Evolutionary conservation across 1,140 invertebrate species (phyloP), one percentile per base, ranked within the genome.

Genomic region (Atta texana): DNA sequence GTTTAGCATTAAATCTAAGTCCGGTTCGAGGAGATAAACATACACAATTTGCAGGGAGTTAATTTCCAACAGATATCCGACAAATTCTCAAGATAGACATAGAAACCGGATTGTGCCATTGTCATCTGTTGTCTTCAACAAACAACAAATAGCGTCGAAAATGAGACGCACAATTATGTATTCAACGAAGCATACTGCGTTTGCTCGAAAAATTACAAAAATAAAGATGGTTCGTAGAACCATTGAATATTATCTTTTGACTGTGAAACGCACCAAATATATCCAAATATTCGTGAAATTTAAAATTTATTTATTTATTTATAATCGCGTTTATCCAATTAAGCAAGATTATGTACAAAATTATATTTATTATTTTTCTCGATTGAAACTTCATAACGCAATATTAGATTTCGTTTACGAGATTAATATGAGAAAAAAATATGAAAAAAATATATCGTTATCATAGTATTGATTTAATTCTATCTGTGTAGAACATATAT

Each of bases 111-210:
- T 69, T 66, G 55, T 21, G 18, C n/a, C 16, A 16, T 80, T 80
- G 64, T 53, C 49, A 34, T 21, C n/a, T 39, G 49, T 80, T 55
- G 3, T 21, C 24, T 39, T 31, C 31, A 49, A 3, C n/a, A n/a
- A 21, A 21, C n/a, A 68, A n/a, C 49, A 44, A 69, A 80, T 55
- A 63, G n/a, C n/a, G 68, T 80, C 51, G 31, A 80, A 69, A 69
- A 69, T 80, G 63, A 57, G 63, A 68, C n/a, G 63, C n/a, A 44
- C 49, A 68, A 80, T 80, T 68, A 55, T 39, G 10, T 39, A 31
- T 49, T 5, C 34, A 21, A 4, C n/a, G 74, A 55, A 44, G 28
- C 49, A 18, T 18, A 44, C n/a, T 61, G 28, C 31, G 16, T 55
- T n/a, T 57, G n/a, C 2, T 39, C 21, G 21, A 69, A 80, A 80